phyloP scores from a whole-genome alignment of 2,113 vertebrate genomes.

The Cnemophilus loriae region DNA sequence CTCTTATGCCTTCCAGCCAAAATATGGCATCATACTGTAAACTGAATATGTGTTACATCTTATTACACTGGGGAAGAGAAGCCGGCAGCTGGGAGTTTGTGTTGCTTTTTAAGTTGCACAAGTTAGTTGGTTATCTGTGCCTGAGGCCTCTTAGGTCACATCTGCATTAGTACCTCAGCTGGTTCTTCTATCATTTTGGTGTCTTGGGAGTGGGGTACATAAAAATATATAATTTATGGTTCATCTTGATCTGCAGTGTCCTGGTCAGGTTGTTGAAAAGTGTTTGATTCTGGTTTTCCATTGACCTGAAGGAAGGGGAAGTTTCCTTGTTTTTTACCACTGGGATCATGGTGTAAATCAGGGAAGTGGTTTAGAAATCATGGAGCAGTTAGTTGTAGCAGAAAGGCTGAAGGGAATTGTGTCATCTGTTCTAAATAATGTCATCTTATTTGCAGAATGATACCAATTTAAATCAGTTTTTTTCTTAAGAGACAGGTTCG shows the following conservation, averaged over 20 bases:
- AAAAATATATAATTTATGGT: neutral
- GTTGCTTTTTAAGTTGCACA: neutral
- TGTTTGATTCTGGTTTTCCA: neutral
- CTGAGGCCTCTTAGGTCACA: neutral
- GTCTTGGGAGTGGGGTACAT: neutral
- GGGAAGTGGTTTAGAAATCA: neutral
- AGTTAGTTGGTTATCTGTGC: slow-evolving; percentile 13
- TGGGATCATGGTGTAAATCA: neutral
- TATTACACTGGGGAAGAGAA: slow-evolving; percentile 1
- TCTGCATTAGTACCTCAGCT: neutral
- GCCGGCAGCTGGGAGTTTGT: neutral
- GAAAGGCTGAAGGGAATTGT: neutral
- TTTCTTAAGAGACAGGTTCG: neutral
- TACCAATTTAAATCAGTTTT: neutral
- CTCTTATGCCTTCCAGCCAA: slow-evolving; percentile 22
- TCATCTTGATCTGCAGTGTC: neutral
- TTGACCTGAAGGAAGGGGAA: neutral
- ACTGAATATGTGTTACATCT: neutral
- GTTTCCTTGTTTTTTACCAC: neutral
- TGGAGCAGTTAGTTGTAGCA: neutral
- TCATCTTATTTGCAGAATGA: neutral
- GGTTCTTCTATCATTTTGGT: neutral
- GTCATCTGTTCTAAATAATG: neutral
- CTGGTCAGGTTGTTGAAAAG: neutral
- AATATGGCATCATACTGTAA: neutral